Evolutionary conservation across 2,888 invertebrate species (phyloP).

Genomic region (Parnassius apollo): DNA sequence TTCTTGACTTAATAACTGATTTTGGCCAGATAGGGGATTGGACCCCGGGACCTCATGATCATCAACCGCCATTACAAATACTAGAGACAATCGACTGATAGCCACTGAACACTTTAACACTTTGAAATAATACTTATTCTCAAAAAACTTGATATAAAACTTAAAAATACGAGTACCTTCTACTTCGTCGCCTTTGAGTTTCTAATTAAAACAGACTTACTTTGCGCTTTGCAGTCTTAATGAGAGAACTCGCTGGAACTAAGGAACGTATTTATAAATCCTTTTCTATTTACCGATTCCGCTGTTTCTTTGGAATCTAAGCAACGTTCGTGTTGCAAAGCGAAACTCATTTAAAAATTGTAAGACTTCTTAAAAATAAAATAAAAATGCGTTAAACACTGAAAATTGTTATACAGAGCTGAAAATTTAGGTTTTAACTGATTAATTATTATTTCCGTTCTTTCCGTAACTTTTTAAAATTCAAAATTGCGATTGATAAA

Average conservation of each 20-base stretch:
- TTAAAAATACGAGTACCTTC: constrained; percentile 8
- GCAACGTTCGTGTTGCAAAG: not conserved
- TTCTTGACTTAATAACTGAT: no score
- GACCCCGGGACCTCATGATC: no score
- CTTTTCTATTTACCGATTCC: constrained; percentile 20
- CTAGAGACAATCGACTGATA: no score
- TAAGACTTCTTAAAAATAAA: constrained; percentile 6
- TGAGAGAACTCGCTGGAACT: constrained; percentile 19
- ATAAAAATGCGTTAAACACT: constrained; percentile 1
- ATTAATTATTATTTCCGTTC: no score
- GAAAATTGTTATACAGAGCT: not conserved
- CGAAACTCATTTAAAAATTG: constrained; percentile 12
- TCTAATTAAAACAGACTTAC: constrained; percentile 25
- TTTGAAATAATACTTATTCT: no score
- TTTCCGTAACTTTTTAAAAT: no score
- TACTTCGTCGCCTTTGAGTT: constrained; percentile 13
- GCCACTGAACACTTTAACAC: no score
- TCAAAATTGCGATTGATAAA: no score
- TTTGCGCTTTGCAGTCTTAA: constrained; percentile 24
- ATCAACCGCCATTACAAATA: no score
- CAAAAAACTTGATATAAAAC: constrained; percentile 4
- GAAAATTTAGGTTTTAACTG: no score
- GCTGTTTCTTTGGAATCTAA: constrained; percentile 12
- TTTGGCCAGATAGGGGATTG: no score
- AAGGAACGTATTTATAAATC: constrained; percentile 25